These are phyloP conservation scores for Campoletis sonorensis DNA, from an alignment of 1,140 invertebrate genomes.

Conservation along the genomic window DNA sequence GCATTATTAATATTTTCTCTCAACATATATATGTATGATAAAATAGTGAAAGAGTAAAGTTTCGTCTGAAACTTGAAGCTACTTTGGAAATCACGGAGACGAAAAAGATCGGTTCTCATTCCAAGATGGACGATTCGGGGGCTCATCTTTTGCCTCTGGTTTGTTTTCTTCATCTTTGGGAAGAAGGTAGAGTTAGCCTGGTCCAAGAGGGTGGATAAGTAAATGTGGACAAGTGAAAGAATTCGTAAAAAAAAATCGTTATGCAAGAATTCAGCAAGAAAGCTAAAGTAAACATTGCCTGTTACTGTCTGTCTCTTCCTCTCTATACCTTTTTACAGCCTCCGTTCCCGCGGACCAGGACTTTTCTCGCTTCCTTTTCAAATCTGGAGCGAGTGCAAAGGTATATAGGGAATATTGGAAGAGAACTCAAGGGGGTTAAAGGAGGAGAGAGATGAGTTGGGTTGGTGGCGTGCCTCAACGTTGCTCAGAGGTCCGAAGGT, in stretches of 20 bases:
- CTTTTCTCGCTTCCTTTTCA: conserved; percentile 16
- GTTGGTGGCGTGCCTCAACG: neutral
- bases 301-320: neutral
- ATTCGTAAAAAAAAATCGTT: conserved; percentile 14
- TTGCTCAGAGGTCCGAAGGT: conserved; percentile 54
- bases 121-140: too few relatives aligned
- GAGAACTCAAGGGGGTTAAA: conserved; percentile 23
- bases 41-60: too few relatives aligned
- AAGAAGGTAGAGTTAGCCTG: conserved; percentile 33
- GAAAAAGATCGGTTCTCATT: too few relatives aligned
- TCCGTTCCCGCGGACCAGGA: neutral
- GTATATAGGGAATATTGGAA: conserved; percentile 4
- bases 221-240: conserved; percentile 55
- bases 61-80: too few relatives aligned
- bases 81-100: too few relatives aligned
- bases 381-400: conserved; percentile 34
- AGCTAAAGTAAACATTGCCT: conserved; percentile 45
- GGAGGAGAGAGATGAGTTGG: too few relatives aligned
- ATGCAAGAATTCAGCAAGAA: conserved; percentile 49
- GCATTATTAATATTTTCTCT: too few relatives aligned
- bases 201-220: conserved; percentile 55
- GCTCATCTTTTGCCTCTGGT: neutral
- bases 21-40: too few relatives aligned
- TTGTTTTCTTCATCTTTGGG: neutral
- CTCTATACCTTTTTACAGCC: conserved; percentile 11